Conservation (phyloP, 1,140 invertebrate genomes). For the Metopolophium dirhodum region DNA sequence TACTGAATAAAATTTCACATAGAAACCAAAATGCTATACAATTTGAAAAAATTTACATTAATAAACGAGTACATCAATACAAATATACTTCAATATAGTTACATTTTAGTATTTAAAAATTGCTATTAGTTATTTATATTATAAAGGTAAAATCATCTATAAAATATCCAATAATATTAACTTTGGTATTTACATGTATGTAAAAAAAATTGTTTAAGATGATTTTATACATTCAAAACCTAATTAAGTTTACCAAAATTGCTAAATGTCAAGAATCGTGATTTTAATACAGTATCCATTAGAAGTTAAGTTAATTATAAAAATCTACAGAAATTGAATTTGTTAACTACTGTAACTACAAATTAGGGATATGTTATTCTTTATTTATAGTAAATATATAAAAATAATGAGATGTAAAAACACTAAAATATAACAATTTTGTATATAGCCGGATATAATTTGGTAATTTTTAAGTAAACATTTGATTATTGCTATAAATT, state of each 20-base stretch:
- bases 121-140: neutral
- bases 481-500: no score
- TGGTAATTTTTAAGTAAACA: no score
- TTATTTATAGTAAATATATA: neutral
- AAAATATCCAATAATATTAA: no score
- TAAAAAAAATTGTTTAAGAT: no score
- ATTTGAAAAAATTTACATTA: neutral
- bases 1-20: constrained; percentile 17
- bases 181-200: no score
- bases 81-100: neutral
- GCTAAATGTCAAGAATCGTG: no score
- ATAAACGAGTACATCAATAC: neutral
- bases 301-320: neutral
- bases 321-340: neutral
- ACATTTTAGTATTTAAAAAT: neutral
- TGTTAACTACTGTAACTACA: neutral
- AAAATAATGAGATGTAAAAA: no score
- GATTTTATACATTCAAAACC: no score
- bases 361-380: no score
- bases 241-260: no score
- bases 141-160: neutral
- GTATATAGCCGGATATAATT: no score
- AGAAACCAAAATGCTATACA: constrained; percentile 37
- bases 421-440: no score
- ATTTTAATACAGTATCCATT: neutral